Conservation (phyloP, 2,888 invertebrate genomes). For the Steromphala cineraria region DNA sequence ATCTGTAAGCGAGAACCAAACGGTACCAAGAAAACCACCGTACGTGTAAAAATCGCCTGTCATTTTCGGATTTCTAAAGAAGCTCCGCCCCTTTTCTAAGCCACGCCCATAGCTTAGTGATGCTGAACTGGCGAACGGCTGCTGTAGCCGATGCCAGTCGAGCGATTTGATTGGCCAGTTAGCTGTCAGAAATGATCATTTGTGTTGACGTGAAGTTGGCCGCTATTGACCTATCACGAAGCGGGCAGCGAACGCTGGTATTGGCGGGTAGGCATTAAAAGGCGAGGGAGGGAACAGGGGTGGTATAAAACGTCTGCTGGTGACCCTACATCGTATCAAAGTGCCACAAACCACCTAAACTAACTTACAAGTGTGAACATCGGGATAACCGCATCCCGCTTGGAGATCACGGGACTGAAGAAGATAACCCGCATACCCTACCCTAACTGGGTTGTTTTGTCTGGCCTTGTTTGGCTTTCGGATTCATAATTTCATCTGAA, state of each 20-base stretch:
- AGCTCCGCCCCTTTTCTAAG: background rate
- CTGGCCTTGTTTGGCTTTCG: no score
- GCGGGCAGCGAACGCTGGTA: background rate
- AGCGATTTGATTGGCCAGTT: conserved; percentile 20
- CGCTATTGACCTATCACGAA: conserved; percentile 23
- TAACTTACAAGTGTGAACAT: no score
- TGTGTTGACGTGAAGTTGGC: conserved; percentile 9
- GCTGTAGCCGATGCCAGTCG: background rate
- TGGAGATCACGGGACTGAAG: no score
- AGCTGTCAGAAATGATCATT: conserved; percentile 16
- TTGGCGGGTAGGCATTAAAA: background rate
- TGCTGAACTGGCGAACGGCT: background rate
- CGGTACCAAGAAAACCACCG: background rate
- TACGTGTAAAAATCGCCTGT: background rate
- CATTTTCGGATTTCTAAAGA: background rate
- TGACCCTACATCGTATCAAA: conserved; percentile 1
- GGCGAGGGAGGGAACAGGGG: background rate
- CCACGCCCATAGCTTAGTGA: background rate
- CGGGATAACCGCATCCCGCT: no score
- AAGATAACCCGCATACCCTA: no score
- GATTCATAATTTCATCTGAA: no score
- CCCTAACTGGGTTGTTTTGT: no score
- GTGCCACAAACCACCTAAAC: background rate
- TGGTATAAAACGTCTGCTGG: background rate
- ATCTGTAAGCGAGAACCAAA: background rate